Base-by-base conservation (phyloP, 2,113 vertebrate species). In the Cranoglanis bouderius region DNA sequence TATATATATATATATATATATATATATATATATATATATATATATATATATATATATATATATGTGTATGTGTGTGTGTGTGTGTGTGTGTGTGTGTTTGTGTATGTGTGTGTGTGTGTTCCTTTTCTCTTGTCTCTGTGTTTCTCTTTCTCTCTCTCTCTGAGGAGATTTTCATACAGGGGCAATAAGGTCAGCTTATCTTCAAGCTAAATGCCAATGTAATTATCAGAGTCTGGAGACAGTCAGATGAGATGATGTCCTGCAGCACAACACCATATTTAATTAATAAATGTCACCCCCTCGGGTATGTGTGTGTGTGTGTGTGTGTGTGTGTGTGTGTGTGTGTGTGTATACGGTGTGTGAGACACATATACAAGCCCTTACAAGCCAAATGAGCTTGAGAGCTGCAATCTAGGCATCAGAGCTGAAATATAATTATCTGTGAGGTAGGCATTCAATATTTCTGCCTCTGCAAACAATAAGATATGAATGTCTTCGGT, bases 221-320 rank as follows among this genome's bases (percentile, higher is more conserved):
- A 89, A 85, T 89, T 89, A 89, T 89, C 78, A 80, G 82, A 89
- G 83, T 89, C 88, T 89, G 88, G 83, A 89, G 82, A 78, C 88
- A 78, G 82, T 78, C 82, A 85, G 75, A 89, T 85, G 83, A 85
- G 88, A 80, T 89, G 57, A 89, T 89, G 88, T 89, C 83, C 88
- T 89, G 59, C 88, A 89, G 88, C 88, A 89, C 63, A 89, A 89
- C 83, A 89, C 88, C 88, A 89, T 89, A 89, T 89, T 89, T 89
- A 89, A 89, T 89, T 89, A 89, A 89, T 89, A 85, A 89, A 89
- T 89, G 88, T 85, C 88, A 89, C 61, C 88, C 74, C 83, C 49
- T 75, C 3, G 74, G 65, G 78, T 70, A 46, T 67, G 77, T 82
- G 61, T 59, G 59, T 70, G 72, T 63, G 74, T 63, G 85, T 77